Conservation (phyloP, 2,888 invertebrate genomes). For the Labia minor region DNA sequence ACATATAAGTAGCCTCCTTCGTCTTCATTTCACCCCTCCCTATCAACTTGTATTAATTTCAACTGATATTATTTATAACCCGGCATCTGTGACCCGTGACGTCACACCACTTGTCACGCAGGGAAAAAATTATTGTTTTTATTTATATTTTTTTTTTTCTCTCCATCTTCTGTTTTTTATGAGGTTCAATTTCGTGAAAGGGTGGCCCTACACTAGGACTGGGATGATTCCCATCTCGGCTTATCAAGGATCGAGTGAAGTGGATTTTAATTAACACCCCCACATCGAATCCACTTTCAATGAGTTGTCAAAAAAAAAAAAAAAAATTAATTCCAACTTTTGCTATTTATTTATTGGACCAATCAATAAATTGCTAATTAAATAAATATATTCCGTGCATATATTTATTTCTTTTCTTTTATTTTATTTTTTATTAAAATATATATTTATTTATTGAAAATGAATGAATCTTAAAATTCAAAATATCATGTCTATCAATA, state of each 20-base stretch:
- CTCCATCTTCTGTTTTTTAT: background rate
- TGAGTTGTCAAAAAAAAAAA: background rate
- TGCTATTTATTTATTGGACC: background rate
- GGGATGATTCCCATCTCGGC: background rate
- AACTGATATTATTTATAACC: constrained; percentile 1
- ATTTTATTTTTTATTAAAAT: too few species aligned
- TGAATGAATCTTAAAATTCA: too few species aligned
- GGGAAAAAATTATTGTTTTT: background rate
- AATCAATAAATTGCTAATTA: too few species aligned
- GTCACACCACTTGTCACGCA: background rate
- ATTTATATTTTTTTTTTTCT: background rate
- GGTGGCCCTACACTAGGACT: background rate
- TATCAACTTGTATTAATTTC: constrained; percentile 13
- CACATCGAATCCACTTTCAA: background rate
- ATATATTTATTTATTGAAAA: too few species aligned
- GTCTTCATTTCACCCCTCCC: background rate
- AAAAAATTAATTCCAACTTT: background rate
- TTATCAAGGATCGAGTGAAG: background rate
- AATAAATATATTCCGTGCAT: too few species aligned
- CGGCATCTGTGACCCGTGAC: background rate
- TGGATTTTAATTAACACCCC: constrained; percentile 1
- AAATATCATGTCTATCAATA: too few species aligned
- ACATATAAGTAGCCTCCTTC: background rate
- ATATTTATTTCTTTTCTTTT: too few species aligned
- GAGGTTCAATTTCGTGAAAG: background rate